Base-by-base conservation (phyloP, 2,797 vertebrate genomes). In the Carapus acus region DNA sequence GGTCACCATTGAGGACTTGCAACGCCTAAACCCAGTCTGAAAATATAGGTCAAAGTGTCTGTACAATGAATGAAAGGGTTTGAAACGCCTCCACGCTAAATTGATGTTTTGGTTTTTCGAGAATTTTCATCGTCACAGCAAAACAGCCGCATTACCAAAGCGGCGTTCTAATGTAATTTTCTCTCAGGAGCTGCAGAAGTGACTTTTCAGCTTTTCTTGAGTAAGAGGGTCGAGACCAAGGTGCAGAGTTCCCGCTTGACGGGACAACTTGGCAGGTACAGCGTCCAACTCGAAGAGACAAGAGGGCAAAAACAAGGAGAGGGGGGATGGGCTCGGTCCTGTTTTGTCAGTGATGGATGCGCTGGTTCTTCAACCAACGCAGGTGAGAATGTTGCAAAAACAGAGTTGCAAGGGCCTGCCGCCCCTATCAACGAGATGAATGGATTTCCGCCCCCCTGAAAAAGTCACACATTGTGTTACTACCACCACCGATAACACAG, bases 21-120 rank as follows among this genome's bases (percentile, higher is more conserved):
- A 49, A 36, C n/a, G 2, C 47, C 27, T 5, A 6, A 48, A 34
- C 43, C 50, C 24, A n/a, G 52, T 39, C 64, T 55, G 39, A 34
- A 63, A 76, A 81, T 80, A 57, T 79, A 54, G 74, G 72, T 79
- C 81, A 79, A 33, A 61, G 78, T 49, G 15, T 34, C 24, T 41
- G 23, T 62, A 67, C n/a, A 65, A 65, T 64, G 42, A 49, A 21
- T 54, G 29, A 43, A 53, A 24, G 53, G 18, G 43, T 51, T 67
- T 2, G 34, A 40, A 17, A 61, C 36, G n/a, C n/a, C n/a, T n/a
- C n/a, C n/a, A n/a, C n/a, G 24, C 24, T 27, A 27, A 27, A 27
- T 19, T 44, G n/a, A n/a, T n/a, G n/a, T n/a, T n/a, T n/a, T n/a
- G n/a, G n/a, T n/a, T n/a, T n/a, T n/a, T n/a, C n/a, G n/a, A n/a